Base-by-base conservation (phyloP, 2,888 invertebrate species). In the Bruchidius siliquastri region DNA sequence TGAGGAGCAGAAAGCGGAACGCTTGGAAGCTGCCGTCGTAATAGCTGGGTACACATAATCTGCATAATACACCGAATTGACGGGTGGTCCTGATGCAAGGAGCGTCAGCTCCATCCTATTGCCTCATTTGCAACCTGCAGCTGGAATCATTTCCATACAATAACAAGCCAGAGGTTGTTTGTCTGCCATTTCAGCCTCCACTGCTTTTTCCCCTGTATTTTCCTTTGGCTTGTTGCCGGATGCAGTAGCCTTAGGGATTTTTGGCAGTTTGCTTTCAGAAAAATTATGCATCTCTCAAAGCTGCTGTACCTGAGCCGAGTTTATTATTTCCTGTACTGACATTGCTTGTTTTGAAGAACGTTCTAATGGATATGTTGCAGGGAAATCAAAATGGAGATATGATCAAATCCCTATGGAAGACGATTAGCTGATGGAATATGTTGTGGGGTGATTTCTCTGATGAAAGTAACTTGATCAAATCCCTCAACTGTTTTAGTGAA, bases 41-140 rank as follows among this genome's bases (percentile, higher is more conserved):
- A 86, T 85, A 85, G 85, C 84, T 85, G 85, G 84, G 84, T 85
- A 85, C 84, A 85, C 84, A 85, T 83, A 82, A 85, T 85, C 84
- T 85, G 84, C 85, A 85, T 85, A 84, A 82, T 83, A 81, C 80
- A 78, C 77, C 49, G 77, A 79, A 79, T 75, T 49, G 6, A 49
- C 49, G 49, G 79, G 80, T 79, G 82, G 77, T 75, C 78, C 76
- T 75, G 75, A 72, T 74, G 70, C 74, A 74, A 67, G 74, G 49
- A 72, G 73, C 67, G 72, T 32, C 68, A 13, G 49, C 49, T 49
- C 49, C 49, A 13, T 49, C 79, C 80, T 80, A 81, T 82, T 82
- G 83, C 83, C 84, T 85, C 83, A 85, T 85, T 86, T 85, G 84
- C 84, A 85, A 85, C 83, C 83, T 83, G 82, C 84, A 83, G 84